Evolutionary conservation across 2,888 invertebrate species (phyloP).

Genomic region (Phalera bucephala): DNA sequence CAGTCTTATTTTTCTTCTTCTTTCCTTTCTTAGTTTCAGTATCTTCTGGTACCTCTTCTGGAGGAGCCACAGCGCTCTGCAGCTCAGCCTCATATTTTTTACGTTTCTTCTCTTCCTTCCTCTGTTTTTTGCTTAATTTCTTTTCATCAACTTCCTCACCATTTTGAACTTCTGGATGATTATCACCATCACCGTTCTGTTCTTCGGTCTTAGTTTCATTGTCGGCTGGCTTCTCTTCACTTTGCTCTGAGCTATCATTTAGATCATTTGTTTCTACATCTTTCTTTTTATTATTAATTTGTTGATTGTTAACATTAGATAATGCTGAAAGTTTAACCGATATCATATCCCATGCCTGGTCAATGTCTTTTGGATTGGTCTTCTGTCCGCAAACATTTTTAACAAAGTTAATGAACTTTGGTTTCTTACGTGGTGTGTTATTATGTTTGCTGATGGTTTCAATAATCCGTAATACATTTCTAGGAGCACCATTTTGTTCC

Average conservation of each 20-base stretch:
- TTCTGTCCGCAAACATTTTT: conserved; percentile 84
- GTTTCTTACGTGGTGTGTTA: conserved; percentile 94
- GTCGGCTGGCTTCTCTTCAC: conserved; percentile 14
- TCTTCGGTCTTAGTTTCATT: conserved; percentile 29
- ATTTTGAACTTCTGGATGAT: conserved; percentile 7
- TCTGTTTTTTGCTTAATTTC: conserved; percentile 70
- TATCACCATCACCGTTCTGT: conserved; percentile 24
- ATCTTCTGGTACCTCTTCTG: conserved; percentile 46
- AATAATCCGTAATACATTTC: conserved; percentile 84
- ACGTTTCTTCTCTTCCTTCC: conserved; percentile 73
- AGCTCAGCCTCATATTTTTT: conserved; percentile 75
- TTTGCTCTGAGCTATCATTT: conserved; percentile 25
- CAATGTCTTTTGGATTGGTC: conserved; percentile 81
- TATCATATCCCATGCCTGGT: conserved; percentile 87
- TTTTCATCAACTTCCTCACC: conserved; percentile 36
- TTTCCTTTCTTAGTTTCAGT: conserved; percentile 62
- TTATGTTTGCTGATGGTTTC: conserved; percentile 87
- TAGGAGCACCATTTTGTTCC: conserved; percentile 78
- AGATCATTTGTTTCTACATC: conserved; percentile 16
- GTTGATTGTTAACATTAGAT: conserved; percentile 58
- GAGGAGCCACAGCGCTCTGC: conserved; percentile 56
- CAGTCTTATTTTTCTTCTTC: conserved; percentile 67
- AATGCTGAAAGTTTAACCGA: conserved; percentile 80
- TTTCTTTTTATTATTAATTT: conserved; percentile 36
- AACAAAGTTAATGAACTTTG: conserved; percentile 91